Percentiles rank a stretch among this genome's conserved stretches.
Evolutionary conservation across 2,113 vertebrate genomes (phyloP).

Genomic region (Heliornis fulica): DNA sequence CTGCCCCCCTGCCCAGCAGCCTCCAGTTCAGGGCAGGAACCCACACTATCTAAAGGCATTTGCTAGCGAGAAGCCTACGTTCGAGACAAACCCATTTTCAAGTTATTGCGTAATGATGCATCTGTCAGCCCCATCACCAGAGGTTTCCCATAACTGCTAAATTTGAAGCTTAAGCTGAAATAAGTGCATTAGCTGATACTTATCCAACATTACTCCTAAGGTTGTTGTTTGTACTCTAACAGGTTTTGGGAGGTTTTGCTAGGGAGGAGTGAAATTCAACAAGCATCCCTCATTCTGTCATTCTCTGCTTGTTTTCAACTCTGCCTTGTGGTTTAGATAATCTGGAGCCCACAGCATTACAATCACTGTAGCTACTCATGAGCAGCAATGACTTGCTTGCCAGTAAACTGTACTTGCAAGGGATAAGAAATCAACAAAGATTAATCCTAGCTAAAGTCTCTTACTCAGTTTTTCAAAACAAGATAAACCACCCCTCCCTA

Average conservation of each 20-base stretch:
- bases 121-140: background rate
- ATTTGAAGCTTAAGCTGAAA: background rate
- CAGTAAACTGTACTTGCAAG: background rate
- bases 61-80: fast-evolving
- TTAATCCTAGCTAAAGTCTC: background rate
- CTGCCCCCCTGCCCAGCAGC: background rate
- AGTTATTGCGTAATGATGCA: background rate
- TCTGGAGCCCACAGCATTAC: background rate
- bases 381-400: background rate
- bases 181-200: background rate
- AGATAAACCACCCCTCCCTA: background rate
- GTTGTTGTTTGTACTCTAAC: background rate
- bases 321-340: background rate
- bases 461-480: background rate
- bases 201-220: background rate
- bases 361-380: background rate
- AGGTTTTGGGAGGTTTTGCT: background rate
- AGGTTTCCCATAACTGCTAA: background rate
- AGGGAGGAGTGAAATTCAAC: background rate
- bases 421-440: background rate
- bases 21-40: background rate
- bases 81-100: background rate
- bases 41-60: background rate
- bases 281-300: background rate
- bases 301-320: background rate